phyloP scores from a whole-genome alignment of 2,797 vertebrate species.

The Rhinogobio ventralis region DNA sequence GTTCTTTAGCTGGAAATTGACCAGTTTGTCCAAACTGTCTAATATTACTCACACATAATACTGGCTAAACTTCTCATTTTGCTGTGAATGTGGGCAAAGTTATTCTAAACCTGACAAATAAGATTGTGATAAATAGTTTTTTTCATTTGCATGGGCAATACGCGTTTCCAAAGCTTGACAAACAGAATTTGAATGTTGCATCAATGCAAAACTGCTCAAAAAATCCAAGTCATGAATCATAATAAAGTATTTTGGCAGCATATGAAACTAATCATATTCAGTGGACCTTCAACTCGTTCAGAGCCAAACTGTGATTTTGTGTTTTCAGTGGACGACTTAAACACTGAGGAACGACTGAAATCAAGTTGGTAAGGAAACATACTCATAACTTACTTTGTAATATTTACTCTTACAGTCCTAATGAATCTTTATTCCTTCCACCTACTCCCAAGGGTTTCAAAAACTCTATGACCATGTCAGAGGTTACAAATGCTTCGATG shows the following conservation, averaged over 20 bases:
- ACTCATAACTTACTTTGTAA: not conserved
- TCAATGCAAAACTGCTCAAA: constrained; percentile 13
- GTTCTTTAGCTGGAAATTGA: not conserved
- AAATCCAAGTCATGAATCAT: not conserved
- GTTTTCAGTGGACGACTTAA: not conserved
- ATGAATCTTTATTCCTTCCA: not conserved
- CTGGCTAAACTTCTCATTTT: constrained; percentile 1
- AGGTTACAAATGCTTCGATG: not conserved
- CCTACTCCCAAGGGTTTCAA: not conserved
- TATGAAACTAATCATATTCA: not conserved
- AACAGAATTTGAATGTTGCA: constrained; percentile 16
- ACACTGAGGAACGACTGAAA: not conserved
- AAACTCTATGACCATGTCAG: not conserved
- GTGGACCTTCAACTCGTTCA: not conserved
- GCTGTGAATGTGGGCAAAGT: not conserved
- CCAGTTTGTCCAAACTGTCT: not conserved
- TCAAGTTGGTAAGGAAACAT: not conserved
- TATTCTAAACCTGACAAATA: not conserved
- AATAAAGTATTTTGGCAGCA: not conserved
- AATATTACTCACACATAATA: not conserved
- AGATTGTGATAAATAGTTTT: not conserved
- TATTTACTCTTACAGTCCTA: not conserved
- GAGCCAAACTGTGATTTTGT: not conserved
- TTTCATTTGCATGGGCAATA: not conserved
- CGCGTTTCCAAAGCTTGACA: not conserved